Percentiles rank a stretch among this genome's conserved stretches.
These are phyloP conservation scores for Empidonax alnorum DNA, from an alignment of 2,113 vertebrate species.

Conservation along the genomic window DNA sequence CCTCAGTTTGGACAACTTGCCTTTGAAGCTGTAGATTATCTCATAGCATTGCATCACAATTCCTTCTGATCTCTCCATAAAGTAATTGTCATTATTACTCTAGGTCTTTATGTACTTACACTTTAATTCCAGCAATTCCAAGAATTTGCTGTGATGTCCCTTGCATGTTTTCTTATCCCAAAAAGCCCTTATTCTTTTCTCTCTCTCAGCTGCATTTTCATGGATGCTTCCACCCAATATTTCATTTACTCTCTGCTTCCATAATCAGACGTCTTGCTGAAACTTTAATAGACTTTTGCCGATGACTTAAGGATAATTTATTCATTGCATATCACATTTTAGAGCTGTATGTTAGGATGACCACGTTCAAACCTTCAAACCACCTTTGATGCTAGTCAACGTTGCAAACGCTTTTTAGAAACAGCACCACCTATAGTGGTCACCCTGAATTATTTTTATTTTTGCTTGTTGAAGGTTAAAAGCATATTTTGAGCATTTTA, in stretches of 20 bases:
- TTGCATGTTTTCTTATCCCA: not conserved
- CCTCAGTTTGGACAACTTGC: not conserved
- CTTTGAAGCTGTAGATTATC: conserved; percentile 11
- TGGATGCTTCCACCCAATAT: not conserved
- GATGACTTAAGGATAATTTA: not conserved
- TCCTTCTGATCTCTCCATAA: conserved; percentile 3
- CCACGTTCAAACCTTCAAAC: not conserved
- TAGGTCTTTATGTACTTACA: not conserved
- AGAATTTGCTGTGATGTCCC: not conserved
- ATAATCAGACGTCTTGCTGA: not conserved
- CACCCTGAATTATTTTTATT: not conserved
- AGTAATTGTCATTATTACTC: not conserved
- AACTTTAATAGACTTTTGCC: not conserved
- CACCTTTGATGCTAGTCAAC: not conserved
- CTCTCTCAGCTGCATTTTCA: not conserved
- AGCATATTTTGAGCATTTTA: not conserved
- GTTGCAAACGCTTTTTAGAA: not conserved
- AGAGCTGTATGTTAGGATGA: not conserved
- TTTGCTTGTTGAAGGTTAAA: not conserved
- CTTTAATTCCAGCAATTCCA: not conserved
- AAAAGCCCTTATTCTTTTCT: not conserved
- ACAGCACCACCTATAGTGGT: not conserved
- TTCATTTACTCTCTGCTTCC: not conserved
- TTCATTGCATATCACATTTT: not conserved
- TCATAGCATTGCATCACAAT: not conserved